phyloP scores from a whole-genome alignment of 2,888 invertebrate genomes.

The Lycocerus yunnanus region DNA sequence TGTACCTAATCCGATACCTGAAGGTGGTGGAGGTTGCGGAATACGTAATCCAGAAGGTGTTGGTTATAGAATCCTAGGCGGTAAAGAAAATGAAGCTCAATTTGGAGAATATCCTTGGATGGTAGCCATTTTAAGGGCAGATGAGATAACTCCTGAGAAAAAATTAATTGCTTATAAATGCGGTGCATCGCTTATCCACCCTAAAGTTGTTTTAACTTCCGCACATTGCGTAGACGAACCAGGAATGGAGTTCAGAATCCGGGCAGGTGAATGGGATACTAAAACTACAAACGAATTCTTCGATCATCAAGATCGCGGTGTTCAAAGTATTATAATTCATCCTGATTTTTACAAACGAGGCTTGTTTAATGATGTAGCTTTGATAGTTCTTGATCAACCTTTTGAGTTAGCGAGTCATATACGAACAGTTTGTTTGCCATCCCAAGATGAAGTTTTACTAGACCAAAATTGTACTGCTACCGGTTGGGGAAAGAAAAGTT shows the following conservation, averaged over 20 bases:
- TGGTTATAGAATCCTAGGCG: slow-evolving; percentile 67
- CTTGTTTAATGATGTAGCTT: slow-evolving; percentile 74
- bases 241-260: slow-evolving; percentile 53
- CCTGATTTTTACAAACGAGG: slow-evolving; percentile 63
- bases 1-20: slow-evolving; percentile 39
- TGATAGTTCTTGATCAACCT: slow-evolving; percentile 67
- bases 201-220: slow-evolving; percentile 75
- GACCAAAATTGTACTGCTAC: slow-evolving; percentile 67
- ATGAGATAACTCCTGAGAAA: slow-evolving; percentile 58
- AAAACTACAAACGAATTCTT: slow-evolving; percentile 71
- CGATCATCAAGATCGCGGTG: slow-evolving; percentile 72
- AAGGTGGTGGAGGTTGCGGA: slow-evolving; percentile 66
- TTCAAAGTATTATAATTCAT: slow-evolving; percentile 63
- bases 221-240: slow-evolving; percentile 72
- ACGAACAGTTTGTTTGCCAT: slow-evolving; percentile 70
- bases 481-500: slow-evolving; percentile 77
- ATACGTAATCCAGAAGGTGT: slow-evolving; percentile 74
- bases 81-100: slow-evolving; percentile 68
- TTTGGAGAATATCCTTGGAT: slow-evolving; percentile 87
- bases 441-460: slow-evolving; percentile 55
- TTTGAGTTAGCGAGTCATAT: slow-evolving; percentile 70
- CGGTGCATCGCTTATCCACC: slow-evolving; percentile 80
- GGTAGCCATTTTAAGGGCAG: slow-evolving; percentile 70
- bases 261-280: slow-evolving; percentile 85
- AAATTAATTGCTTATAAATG: slow-evolving; percentile 71